These are phyloP conservation scores for Bostrychus sinensis DNA, from an alignment of 2,113 vertebrate genomes.

Conservation along the genomic window DNA sequence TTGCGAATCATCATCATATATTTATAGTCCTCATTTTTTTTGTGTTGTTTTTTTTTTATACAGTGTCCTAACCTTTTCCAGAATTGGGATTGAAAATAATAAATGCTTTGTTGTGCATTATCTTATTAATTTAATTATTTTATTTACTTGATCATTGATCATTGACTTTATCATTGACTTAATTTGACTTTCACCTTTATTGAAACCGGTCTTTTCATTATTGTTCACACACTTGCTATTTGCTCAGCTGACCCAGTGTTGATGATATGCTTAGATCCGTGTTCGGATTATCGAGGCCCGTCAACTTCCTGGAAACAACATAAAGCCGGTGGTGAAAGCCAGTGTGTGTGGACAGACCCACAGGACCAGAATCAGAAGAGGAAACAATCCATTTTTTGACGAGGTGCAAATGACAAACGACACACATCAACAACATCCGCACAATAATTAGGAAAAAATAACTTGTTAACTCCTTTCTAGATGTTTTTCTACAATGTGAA, in stretches of 20 bases:
- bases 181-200: neutral
- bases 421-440: neutral
- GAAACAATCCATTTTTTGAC: conserved; percentile 95
- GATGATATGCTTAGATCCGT: conserved; percentile 80
- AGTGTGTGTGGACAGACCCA: conserved; percentile 90
- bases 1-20: too few relatives aligned
- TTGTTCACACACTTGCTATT: neutral
- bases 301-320: conserved; percentile 92
- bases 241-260: conserved; percentile 18
- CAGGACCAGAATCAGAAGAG: conserved; percentile 91
- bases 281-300: conserved; percentile 90
- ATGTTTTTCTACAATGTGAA: conserved; percentile 97
- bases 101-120: too few relatives aligned
- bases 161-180: neutral
- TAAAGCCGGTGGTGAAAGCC: conserved; percentile 94
- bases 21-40: too few relatives aligned
- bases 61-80: too few relatives aligned
- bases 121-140: too few relatives aligned
- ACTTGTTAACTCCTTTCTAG: conserved; percentile 66
- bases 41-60: too few relatives aligned
- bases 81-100: too few relatives aligned
- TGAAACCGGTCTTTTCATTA: conserved; percentile 2
- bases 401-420: conserved; percentile 78
- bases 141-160: neutral
- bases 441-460: neutral